A percentile compares a stretch with the other conserved stretches of the same genome.
Conservation (phyloP, 1,140 invertebrate species). For the Tetraneura akinire region DNA sequence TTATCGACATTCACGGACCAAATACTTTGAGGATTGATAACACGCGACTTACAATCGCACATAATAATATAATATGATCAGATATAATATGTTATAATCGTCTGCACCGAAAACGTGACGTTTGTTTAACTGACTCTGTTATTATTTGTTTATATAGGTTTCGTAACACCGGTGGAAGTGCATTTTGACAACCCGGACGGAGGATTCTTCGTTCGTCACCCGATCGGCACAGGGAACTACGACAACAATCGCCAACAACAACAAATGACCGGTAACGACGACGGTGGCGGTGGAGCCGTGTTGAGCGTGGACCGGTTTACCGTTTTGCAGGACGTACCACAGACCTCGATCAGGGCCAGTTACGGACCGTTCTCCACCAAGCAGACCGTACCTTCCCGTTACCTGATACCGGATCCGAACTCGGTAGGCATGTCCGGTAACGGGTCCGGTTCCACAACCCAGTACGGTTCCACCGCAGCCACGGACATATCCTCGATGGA, state of each 20-base stretch:
- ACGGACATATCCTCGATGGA: conserved; percentile 68
- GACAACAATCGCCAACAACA: conserved; percentile 59
- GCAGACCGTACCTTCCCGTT: conserved; percentile 88
- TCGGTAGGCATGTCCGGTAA: conserved; percentile 82
- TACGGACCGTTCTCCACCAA: conserved; percentile 92
- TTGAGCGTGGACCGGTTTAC: conserved; percentile 81
- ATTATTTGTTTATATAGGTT: conserved; percentile 48
- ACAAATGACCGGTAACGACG: conserved; percentile 55
- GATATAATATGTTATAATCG: too few relatives aligned
- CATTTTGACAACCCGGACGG: conserved; percentile 88
- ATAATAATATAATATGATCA: too few relatives aligned
- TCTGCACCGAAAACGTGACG: neutral
- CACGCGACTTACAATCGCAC: too few relatives aligned
- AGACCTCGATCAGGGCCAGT: conserved; percentile 81
- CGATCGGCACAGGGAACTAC: conserved; percentile 58
- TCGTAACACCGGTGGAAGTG: conserved; percentile 69
- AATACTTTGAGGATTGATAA: too few relatives aligned
- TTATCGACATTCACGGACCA: too few relatives aligned
- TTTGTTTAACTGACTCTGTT: too few relatives aligned
- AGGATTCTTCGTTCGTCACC: conserved; percentile 84
- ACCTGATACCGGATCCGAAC: conserved; percentile 84
- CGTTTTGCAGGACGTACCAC: conserved; percentile 81
- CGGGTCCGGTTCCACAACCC: conserved; percentile 85
- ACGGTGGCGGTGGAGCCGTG: conserved; percentile 59
- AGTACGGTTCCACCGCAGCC: conserved; percentile 62